Evolutionary conservation across 92 coral and sea anemone species (phyloP).

Genomic region (Nematostella vectensis): DNA sequence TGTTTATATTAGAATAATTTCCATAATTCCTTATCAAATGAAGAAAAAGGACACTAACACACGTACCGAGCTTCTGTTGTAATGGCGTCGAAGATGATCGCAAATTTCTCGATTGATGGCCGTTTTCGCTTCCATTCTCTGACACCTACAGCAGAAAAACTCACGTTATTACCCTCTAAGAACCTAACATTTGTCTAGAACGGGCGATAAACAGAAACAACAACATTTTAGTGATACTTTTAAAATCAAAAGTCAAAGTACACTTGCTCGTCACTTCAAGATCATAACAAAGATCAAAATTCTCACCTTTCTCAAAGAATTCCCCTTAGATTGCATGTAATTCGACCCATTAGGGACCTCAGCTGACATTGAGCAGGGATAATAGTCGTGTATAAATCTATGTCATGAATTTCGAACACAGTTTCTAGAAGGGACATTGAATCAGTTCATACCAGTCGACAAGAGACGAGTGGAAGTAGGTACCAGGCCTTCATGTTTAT

Average conservation of each 20-base stretch:
- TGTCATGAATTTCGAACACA: slow-evolving; percentile 6
- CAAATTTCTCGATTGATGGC: too few relatives aligned
- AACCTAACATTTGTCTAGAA: too few relatives aligned
- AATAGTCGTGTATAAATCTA: background rate
- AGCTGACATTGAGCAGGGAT: slow-evolving; percentile 25
- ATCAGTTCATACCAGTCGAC: background rate
- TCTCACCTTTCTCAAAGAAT: slow-evolving; percentile 12
- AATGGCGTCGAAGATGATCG: slow-evolving; percentile 45
- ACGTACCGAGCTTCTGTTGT: slow-evolving; percentile 25
- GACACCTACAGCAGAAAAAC: too few relatives aligned
- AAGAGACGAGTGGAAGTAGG: slow-evolving; percentile 11
- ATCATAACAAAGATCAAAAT: too few relatives aligned
- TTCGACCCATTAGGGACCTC: slow-evolving; percentile 11
- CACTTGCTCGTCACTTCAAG: too few relatives aligned
- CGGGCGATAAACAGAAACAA: too few relatives aligned
- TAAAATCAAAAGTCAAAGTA: background rate
- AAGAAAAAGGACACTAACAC: background rate
- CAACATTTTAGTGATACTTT: too few relatives aligned
- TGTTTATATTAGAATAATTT: too few relatives aligned
- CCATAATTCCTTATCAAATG: too few relatives aligned
- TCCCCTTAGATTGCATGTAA: slow-evolving; percentile 13
- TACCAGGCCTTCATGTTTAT: slow-evolving; percentile 10
- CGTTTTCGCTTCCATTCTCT: too few relatives aligned
- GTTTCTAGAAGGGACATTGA: slow-evolving; percentile 9
- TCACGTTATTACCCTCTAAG: too few relatives aligned